These are phyloP conservation scores for Steinernema khuongi DNA, from an alignment of 1,140 invertebrate genomes.

Conservation along the genomic window DNA sequence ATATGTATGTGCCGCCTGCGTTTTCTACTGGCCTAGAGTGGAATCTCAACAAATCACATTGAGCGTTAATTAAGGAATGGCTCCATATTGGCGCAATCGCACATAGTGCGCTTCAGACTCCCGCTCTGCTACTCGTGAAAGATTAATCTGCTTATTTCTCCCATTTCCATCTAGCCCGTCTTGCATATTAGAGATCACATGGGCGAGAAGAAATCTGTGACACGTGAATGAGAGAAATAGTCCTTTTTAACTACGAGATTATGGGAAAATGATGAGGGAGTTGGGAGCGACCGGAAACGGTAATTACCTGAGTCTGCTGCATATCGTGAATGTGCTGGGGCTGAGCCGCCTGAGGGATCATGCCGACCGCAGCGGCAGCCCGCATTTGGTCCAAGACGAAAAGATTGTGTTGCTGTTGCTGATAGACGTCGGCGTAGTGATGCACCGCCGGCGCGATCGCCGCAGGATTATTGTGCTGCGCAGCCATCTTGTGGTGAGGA, in stretches of 20 bases:
- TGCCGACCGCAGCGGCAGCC: not conserved
- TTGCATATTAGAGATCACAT: not conserved
- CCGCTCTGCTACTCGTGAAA: constrained; percentile 10
- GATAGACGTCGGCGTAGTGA: constrained; percentile 13
- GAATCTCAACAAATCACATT: not conserved
- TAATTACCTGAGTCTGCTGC: constrained; percentile 63
- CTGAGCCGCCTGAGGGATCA: constrained; percentile 13
- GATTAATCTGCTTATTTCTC: constrained; percentile 15
- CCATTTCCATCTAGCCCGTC: not conserved
- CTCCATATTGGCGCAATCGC: not conserved
- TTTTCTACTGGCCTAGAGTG: too few relatives aligned
- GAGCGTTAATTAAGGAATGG: constrained; percentile 11
- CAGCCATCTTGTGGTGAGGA: constrained; percentile 1
- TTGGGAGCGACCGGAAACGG: not conserved
- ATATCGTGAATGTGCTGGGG: constrained; percentile 64
- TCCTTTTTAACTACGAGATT: not conserved
- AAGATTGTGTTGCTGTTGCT: not conserved
- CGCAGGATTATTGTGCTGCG: not conserved
- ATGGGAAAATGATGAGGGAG: not conserved
- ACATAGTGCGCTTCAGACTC: constrained; percentile 4
- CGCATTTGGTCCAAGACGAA: constrained; percentile 9
- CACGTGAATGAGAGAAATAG: too few relatives aligned
- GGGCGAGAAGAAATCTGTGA: not conserved
- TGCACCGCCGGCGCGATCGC: not conserved
- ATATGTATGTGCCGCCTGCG: too few relatives aligned